Percentiles rank a stretch among this genome's conserved stretches.
Evolutionary conservation across 92 coral and sea anemone genomes (phyloP).

Genomic region (Micromussa lordhowensis): DNA sequence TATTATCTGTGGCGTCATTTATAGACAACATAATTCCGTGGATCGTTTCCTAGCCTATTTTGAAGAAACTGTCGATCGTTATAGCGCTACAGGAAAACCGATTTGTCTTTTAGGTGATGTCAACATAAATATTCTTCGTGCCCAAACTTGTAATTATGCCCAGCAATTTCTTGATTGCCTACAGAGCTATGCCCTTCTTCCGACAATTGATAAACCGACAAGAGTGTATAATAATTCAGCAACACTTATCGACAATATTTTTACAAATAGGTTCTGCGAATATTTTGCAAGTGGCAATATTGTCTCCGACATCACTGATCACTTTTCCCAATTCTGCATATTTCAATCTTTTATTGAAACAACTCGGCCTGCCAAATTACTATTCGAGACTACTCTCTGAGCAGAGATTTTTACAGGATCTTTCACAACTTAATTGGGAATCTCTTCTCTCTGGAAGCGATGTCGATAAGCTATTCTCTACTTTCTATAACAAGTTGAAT

Average conservation of each 20-base stretch:
- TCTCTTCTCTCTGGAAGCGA: not conserved
- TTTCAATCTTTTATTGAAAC: too few species aligned
- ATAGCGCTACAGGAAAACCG: conserved; percentile 47
- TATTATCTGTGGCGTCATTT: conserved; percentile 44
- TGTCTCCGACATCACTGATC: too few species aligned
- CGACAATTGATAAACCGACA: conserved; percentile 66
- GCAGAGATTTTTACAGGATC: not conserved
- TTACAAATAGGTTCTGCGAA: conserved; percentile 25
- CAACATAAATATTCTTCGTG: conserved; percentile 25
- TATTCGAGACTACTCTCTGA: conserved; percentile 1
- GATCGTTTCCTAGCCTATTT: conserved; percentile 45
- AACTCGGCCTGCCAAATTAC: not conserved
- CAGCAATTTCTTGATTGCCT: conserved; percentile 17
- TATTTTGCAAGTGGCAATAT: too few species aligned
- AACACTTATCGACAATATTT: conserved; percentile 68
- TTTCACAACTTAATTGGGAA: not conserved
- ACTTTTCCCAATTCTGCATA: too few species aligned
- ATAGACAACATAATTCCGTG: conserved; percentile 70
- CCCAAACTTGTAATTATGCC: conserved; percentile 44
- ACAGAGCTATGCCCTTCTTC: conserved; percentile 37
- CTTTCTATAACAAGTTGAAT: conserved; percentile 2
- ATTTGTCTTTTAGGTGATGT: conserved; percentile 54
- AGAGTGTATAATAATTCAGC: conserved; percentile 49
- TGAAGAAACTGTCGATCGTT: conserved; percentile 65
- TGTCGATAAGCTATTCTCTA: not conserved